A percentile compares a stretch with the other conserved stretches of the same genome.
Evolutionary conservation across 2,888 invertebrate genomes (phyloP).

Genomic region (Drosophila mimica): DNA sequence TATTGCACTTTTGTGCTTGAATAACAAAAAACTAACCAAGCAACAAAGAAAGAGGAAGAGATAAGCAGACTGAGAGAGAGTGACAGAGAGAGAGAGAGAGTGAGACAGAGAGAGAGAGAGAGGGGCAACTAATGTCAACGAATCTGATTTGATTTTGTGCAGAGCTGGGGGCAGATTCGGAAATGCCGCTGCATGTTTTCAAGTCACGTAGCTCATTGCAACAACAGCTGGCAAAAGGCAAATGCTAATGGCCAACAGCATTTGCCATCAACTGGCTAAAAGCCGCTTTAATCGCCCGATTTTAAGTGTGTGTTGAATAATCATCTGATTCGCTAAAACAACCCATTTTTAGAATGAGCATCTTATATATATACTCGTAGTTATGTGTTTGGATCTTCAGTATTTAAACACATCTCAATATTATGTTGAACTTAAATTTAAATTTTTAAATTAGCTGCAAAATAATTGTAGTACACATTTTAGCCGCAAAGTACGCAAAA

Average conservation of each 20-base stretch:
- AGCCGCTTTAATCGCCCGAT: slow-evolving; percentile 47
- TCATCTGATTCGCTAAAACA: not conserved
- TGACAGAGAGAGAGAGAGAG: not conserved
- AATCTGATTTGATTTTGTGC: slow-evolving; percentile 61
- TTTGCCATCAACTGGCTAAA: slow-evolving; percentile 45
- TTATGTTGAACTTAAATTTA: no score
- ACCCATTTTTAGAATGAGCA: slow-evolving; percentile 5
- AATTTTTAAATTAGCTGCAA: not conserved
- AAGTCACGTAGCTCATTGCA: slow-evolving; percentile 65
- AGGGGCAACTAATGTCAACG: slow-evolving; percentile 36
- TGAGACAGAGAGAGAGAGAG: no score
- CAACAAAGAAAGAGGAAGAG: not conserved
- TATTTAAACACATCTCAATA: no score
- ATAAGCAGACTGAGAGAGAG: not conserved
- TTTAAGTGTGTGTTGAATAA: not conserved
- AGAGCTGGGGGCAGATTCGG: slow-evolving; percentile 13
- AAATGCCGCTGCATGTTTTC: slow-evolving; percentile 42
- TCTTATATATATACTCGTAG: not conserved
- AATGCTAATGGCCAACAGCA: slow-evolving; percentile 52
- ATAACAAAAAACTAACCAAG: slow-evolving; percentile 42
- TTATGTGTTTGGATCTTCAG: not conserved
- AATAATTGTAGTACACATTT: no score
- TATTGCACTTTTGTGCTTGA: slow-evolving; percentile 61
- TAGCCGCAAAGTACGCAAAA: not conserved
- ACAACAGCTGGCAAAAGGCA: slow-evolving; percentile 51